Conservation (phyloP, 2,797 vertebrate genomes). For the Notoglanidium macrostoma region DNA sequence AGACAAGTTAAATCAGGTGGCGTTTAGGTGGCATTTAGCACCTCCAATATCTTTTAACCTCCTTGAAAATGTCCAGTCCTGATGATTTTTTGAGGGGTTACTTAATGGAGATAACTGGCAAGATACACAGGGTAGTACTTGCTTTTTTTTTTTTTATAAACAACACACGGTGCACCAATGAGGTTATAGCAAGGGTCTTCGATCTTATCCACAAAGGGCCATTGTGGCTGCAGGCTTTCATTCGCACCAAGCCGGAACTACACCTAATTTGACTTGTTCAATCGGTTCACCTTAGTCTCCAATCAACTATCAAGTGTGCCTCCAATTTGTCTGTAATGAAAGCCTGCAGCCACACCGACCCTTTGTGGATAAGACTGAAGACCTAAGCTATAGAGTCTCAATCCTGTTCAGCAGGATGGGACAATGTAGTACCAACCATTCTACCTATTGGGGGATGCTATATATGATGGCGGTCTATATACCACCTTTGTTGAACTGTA, state of each 20-base stretch:
- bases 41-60: background rate
- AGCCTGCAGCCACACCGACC: background rate
- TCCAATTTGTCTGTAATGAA: background rate
- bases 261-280: slow-evolving; percentile 1
- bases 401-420: background rate
- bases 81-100: background rate
- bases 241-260: background rate
- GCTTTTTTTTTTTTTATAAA: background rate
- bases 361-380: background rate
- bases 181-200: background rate
- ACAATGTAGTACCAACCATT: background rate
- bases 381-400: background rate
- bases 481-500: background rate
- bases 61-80: background rate
- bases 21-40: too few species aligned
- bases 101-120: background rate
- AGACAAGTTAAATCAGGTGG: background rate
- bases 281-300: background rate
- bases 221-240: background rate
- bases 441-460: background rate
- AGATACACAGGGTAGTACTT: background rate
- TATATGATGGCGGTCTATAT: background rate
- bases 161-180: background rate
- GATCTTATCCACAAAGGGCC: background rate
- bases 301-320: background rate